Evolutionary conservation across 2,888 invertebrate genomes (phyloP).

Genomic region (Portevinia maculata): DNA sequence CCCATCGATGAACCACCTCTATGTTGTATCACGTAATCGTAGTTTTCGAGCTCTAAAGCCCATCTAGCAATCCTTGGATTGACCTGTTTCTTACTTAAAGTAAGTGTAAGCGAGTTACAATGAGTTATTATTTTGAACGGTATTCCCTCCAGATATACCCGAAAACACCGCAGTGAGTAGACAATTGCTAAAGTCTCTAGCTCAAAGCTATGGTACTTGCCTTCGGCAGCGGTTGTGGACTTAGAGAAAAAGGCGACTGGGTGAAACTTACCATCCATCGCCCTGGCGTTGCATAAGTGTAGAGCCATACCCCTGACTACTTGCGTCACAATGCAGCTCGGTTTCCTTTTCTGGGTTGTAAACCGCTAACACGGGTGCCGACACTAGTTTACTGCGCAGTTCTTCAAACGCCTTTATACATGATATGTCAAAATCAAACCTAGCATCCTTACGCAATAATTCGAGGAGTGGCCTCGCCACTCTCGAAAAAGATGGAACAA

Average conservation of each 20-base stretch:
- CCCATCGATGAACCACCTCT: constrained; percentile 77
- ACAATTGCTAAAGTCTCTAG: too few species aligned
- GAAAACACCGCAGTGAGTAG: constrained; percentile 73
- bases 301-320: constrained; percentile 26
- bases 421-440: constrained; percentile 28
- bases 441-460: constrained; percentile 23
- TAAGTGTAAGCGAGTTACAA: constrained; percentile 5
- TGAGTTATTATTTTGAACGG: constrained; percentile 34
- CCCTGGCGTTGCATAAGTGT: constrained; percentile 20
- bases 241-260: constrained; percentile 65
- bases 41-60: too few species aligned
- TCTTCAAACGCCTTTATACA: constrained; percentile 37
- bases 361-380: constrained; percentile 76
- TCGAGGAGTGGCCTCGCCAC: too few species aligned
- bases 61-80: too few species aligned
- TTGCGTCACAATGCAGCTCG: constrained; percentile 78
- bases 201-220: too few species aligned
- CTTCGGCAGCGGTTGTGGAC: constrained; percentile 72
- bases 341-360: constrained; percentile 76
- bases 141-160: too few species aligned
- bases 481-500: too few species aligned
- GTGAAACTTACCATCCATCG: constrained; percentile 39
- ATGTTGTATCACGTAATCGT: too few species aligned
- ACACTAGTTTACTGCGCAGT: constrained; percentile 22
- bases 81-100: too few species aligned